These are phyloP conservation scores for Ricordea florida DNA, from an alignment of 92 coral and sea anemone genomes.

Conservation along the genomic window DNA sequence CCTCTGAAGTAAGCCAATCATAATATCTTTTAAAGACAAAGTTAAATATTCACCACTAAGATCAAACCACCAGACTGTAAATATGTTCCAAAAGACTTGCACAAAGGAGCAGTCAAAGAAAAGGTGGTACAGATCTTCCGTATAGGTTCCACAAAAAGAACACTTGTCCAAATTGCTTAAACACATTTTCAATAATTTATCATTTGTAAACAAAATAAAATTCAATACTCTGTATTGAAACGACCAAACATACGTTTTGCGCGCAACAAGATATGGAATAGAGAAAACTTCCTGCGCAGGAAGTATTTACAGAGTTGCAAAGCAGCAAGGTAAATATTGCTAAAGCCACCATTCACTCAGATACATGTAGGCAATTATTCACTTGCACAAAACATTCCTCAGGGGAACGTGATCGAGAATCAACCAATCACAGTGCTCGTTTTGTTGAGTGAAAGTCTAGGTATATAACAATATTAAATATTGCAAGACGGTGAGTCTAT, in stretches of 20 bases:
- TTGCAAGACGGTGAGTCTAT: too few species aligned
- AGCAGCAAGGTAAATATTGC: too few species aligned
- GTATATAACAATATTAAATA: too few species aligned
- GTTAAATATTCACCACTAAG: too few species aligned
- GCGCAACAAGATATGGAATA: neutral
- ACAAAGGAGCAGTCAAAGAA: neutral
- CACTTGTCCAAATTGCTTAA: neutral
- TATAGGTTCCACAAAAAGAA: neutral
- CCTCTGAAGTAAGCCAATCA: neutral
- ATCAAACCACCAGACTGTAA: too few species aligned
- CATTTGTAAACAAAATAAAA: neutral
- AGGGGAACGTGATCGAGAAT: too few species aligned
- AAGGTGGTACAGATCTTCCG: neutral
- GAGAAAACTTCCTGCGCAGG: constrained; percentile 5
- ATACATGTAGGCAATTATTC: too few species aligned
- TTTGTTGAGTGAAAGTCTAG: too few species aligned
- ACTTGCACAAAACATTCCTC: too few species aligned
- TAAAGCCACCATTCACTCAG: too few species aligned
- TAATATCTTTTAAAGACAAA: neutral
- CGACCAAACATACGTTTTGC: neutral
- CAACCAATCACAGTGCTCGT: too few species aligned
- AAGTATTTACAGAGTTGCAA: neutral
- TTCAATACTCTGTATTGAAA: constrained; percentile 4
- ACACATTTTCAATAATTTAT: neutral
- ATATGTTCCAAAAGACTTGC: neutral